Base-by-base conservation (phyloP, 2,113 vertebrate species). In the Rhynchomys soricoides region DNA sequence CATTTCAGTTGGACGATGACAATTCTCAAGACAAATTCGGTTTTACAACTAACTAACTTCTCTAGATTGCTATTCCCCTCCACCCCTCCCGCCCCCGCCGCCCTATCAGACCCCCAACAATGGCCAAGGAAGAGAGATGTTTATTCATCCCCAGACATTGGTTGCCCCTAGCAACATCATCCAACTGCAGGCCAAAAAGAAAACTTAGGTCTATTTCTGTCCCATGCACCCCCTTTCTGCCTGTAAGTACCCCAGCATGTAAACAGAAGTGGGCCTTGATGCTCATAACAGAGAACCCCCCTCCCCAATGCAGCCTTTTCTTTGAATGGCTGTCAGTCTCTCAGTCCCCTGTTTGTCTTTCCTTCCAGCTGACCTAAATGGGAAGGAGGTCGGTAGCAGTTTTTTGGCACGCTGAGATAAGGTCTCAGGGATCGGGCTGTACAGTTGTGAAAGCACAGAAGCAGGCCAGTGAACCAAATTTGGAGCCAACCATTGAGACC, bases 371-470 rank as follows among this genome's bases (percentile, higher is more conserved):
- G 62, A 66, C 83, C 43, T 86, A 48, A 34, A 48, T 37, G 40
- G n/a, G 10, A n/a, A 9, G 26, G 37, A 3, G 57, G 22, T 0
- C 0, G 48, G 13, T 5, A 1, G 34, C 3, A 37, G 40, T 13
- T 64, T 45, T 34, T 4, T 22, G 77, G 73, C 5, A 8, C 0
- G 5, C n/a, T 26, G 59, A 64, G 68, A 22, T 37, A 13, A 45
- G 73, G 71, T n/a, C 34, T 50, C 43, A 43, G 77, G 48, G 66
- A 81, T 34, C 52, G 75, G 85, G 19, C 52, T 34, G 52, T 52
- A 17, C 48, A 50, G 22, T 37, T 40, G 17, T 74, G 43, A 9
- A 43, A 21, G 71, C 16, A 29, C 11, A 16, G 24, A 48, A 43
- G 29, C 31, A 83, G 57, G 22, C 17, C 71, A 43, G 86, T 26